Percentiles rank a stretch among this genome's conserved stretches.
Evolutionary conservation across 1,140 invertebrate species (phyloP).

Genomic region (Drosophila auraria): DNA sequence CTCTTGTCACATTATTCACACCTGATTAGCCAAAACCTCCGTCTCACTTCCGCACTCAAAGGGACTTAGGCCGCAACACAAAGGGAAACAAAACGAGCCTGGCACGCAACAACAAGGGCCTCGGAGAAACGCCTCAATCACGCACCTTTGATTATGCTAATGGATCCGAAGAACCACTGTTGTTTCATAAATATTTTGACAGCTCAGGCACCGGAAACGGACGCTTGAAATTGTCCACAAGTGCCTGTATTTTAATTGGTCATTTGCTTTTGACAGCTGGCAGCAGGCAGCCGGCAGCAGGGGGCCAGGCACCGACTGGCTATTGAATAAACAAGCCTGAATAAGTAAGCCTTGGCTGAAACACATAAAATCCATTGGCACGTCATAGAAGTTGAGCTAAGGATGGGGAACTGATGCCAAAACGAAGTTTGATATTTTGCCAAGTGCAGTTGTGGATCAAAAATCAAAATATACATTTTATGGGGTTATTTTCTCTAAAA

Average conservation of each 20-base stretch:
- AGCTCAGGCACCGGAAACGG: conserved; percentile 44
- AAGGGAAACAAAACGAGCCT: conserved; percentile 58
- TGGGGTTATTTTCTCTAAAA: conserved; percentile 15
- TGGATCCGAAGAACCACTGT: conserved; percentile 49
- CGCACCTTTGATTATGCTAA: conserved; percentile 81
- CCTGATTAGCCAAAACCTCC: conserved; percentile 60
- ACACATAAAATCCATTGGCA: conserved; percentile 17
- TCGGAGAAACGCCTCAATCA: conserved; percentile 54
- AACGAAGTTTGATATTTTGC: neutral
- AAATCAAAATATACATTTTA: conserved; percentile 17
- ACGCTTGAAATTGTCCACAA: conserved; percentile 42
- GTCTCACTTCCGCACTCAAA: conserved; percentile 12
- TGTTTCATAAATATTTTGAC: conserved; percentile 62
- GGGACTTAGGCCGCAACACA: conserved; percentile 15
- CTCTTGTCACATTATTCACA: conserved; percentile 70
- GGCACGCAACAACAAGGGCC: conserved; percentile 61
- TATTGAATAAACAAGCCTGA: conserved; percentile 18
- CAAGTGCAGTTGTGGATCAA: conserved; percentile 16
- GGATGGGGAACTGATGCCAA: neutral
- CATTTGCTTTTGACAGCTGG: conserved; percentile 48
- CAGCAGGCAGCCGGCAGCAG: too few relatives aligned
- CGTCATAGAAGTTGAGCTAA: conserved; percentile 13
- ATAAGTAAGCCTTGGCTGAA: conserved; percentile 15
- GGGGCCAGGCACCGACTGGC: neutral
- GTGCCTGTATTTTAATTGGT: conserved; percentile 48